Evolutionary conservation across 2,888 invertebrate species (phyloP).

Genomic region (Celastrina argiolus): DNA sequence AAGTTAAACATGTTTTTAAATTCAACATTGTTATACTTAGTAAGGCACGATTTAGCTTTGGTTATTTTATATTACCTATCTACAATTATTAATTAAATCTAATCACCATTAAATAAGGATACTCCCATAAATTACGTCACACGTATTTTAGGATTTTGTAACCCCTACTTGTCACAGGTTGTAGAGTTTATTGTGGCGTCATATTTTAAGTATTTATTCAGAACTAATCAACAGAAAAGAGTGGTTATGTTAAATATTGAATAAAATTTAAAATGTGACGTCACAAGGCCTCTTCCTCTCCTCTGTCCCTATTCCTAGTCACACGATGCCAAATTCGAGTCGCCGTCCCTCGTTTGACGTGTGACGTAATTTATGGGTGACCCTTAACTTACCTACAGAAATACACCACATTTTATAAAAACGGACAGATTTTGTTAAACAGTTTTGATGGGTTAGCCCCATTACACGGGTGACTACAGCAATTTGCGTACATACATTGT

Average conservation of each 20-base stretch:
- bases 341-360: no score
- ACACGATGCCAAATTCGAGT: no score
- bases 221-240: no score
- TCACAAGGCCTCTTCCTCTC: no score
- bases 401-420: not conserved
- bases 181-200: no score
- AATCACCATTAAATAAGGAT: not conserved
- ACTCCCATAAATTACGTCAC: not conserved
- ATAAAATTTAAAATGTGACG: no score
- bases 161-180: no score
- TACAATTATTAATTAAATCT: not conserved
- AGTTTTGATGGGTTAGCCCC: not conserved
- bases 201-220: no score
- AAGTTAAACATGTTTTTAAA: slow-evolving; percentile 26
- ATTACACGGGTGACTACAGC: not conserved
- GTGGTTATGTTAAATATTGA: no score
- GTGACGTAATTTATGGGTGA: no score
- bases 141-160: not conserved
- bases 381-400: not conserved
- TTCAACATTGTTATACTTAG: slow-evolving; percentile 48
- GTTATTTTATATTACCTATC: slow-evolving; percentile 33
- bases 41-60: slow-evolving; percentile 60
- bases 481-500: not conserved
- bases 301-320: no score
- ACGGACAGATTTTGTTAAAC: not conserved